Base-by-base conservation (phyloP, 1,140 invertebrate species). In the Macrobrachium nipponense region DNA sequence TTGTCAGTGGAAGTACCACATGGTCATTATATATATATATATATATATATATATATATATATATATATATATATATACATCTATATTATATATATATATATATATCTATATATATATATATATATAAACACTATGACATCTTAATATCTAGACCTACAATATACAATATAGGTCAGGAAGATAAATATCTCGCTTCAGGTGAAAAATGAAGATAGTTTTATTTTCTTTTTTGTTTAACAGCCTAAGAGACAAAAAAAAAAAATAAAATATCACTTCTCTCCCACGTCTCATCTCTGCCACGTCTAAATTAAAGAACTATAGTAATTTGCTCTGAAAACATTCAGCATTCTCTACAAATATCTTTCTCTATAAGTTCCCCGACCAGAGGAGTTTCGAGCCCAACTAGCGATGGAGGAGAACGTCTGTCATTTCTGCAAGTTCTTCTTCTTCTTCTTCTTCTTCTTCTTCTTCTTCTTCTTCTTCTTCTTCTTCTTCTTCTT, bases 271-370 rank as follows among this genome's bases (percentile, higher is more conserved):
- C 66, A 17, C 20, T 20, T 20, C 2, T 64, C 5, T 64, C 5
- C 43, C 20, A n/a, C 5, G 17, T 72, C 68, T 72, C 68, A 23
- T 72, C 68, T 20, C 15, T 15, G 27, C 3, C 68, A 20, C 72
- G 18, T 10, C 27, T 43, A 75, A 12, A 36, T 75, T 58, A 59
- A 23, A 20, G 27, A 44, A 80, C 44, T 14, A 66, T 14, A 80
- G 60, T 6, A n/a, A n/a, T 51, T 80, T 62, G 10, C 60, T 80
- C 60, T 80, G 51, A 5, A 80, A 60, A 43, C 68, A 80, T 43
- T 66, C 44, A 27, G 20, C 8, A 20, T 66, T 80, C 62, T 80
- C 78, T 17, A 66, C 78, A 5, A 5, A 20, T 11, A 17, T 15
- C 61, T 44, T 80, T n/a, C n/a, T n/a, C 15, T 60, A 27, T 44